Evolutionary conservation across 2,888 invertebrate genomes (phyloP).

Genomic region (Melieria picta): DNA sequence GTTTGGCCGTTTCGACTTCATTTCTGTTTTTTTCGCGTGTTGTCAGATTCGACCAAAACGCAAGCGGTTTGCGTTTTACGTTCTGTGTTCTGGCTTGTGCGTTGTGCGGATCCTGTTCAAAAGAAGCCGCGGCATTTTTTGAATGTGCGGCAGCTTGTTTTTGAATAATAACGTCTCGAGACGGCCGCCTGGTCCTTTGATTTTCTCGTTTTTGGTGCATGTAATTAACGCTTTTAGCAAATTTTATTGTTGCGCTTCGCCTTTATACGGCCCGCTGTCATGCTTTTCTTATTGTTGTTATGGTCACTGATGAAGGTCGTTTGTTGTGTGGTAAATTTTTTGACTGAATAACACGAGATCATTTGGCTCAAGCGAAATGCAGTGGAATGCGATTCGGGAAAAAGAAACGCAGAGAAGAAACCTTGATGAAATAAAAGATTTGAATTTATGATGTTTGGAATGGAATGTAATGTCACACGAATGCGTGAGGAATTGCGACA

Average conservation of each 20-base stretch:
- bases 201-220: conserved; percentile 42
- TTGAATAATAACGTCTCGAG: conserved; percentile 32
- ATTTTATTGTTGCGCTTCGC: conserved; percentile 49
- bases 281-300: conserved; percentile 22
- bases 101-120: not conserved
- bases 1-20: not conserved
- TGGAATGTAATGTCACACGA: no score
- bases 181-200: conserved; percentile 18
- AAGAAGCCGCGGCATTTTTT: conserved; percentile 6
- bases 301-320: conserved; percentile 52
- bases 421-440: no score
- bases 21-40: conserved; percentile 14
- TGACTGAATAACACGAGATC: no score
- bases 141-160: conserved; percentile 30
- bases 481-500: no score
- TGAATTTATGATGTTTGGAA: no score
- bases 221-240: conserved; percentile 64
- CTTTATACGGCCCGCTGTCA: conserved; percentile 37
- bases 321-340: conserved; percentile 44
- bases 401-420: no score
- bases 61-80: conserved; percentile 10
- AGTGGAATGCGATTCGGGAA: no score
- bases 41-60: conserved; percentile 14
- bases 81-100: conserved; percentile 17
- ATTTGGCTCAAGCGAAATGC: no score